Percentiles rank a stretch among this genome's conserved stretches.
Conservation (phyloP, 92 coral and sea anemone species). For the Actinostola sp. region DNA sequence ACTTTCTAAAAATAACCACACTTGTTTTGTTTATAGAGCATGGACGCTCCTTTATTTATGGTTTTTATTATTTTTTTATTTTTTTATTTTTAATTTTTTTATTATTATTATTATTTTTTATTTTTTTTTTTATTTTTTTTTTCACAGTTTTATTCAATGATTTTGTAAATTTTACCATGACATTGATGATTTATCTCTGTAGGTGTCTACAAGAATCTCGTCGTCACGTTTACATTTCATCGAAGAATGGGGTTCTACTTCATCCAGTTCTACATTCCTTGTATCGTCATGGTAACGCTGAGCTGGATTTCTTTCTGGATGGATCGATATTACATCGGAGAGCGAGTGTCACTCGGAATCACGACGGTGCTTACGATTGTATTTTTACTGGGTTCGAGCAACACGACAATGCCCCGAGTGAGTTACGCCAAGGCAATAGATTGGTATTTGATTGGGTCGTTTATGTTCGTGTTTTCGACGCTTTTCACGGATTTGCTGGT, state of each 20-base stretch:
- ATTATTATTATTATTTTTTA: too few species aligned
- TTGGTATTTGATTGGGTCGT: constrained; percentile 93
- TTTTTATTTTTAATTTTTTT: too few species aligned
- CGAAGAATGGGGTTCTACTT: constrained; percentile 98
- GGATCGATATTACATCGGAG: constrained; percentile 97
- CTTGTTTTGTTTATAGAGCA: too few species aligned
- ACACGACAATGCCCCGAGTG: constrained; percentile 98
- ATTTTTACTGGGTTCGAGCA: constrained; percentile 94
- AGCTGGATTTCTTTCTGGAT: constrained; percentile 99
- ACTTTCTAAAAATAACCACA: too few species aligned
- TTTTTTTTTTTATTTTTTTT: too few species aligned
- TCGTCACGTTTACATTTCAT: constrained; percentile 83
- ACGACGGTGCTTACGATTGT: constrained; percentile 98
- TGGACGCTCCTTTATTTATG: too few species aligned
- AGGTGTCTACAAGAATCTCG: constrained; percentile 86
- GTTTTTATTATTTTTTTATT: too few species aligned
- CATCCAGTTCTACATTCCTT: constrained; percentile 92
- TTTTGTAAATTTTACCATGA: neutral
- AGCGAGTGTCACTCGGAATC: constrained; percentile 94
- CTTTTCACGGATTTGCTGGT: constrained; percentile 84
- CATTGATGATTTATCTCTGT: neutral
- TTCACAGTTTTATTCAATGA: too few species aligned
- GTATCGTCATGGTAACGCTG: constrained; percentile 86
- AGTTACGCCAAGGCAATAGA: constrained; percentile 99
- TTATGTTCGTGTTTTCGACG: constrained; percentile 94